Base-by-base conservation (phyloP, 2,797 vertebrate species). In the Chelonia mydas region DNA sequence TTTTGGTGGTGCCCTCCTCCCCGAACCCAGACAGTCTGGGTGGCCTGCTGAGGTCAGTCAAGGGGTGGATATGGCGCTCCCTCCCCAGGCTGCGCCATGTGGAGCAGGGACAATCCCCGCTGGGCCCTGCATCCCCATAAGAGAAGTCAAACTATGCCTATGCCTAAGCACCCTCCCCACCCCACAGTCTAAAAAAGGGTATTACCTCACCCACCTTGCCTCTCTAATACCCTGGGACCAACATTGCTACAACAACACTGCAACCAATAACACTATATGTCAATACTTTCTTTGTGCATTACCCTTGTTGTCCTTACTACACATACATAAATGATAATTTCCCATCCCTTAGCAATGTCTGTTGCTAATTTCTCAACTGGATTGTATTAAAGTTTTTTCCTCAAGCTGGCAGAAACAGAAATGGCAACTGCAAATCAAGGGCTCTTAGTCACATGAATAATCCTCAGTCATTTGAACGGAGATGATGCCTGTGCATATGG, bases 401-500 rank as follows among this genome's bases (percentile, higher is more conserved):
- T 72, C 16, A 7, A 55, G n/a, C 7, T 83, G 65, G 12, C 6
- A 68, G 10, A 51, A 17, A 55, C 5, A 33, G 5, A 41, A 65
- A 41, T 23, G 68, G 17, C 4, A 15, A 33, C 27, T 21, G 1
- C 5, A n/a, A 27, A 19, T 12, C 3, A 5, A 3, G 41, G 17
- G 33, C 33, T 68, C 23, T 57, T 41, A 1, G 1, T 59, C 19
- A 19, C 28, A 31, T 5, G 3, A 3, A 31, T 16, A 50, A 25
- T 2, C 17, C 21, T 53, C 5, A 4, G 0, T 3, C 0, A 0
- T 0, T 1, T 23, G 23, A 80, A 41, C 61, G 84, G 59, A 7
- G 31, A 81, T 3, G 1, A 0, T 0, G 1, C 53, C 12, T 13
- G 11, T 47, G 25, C 47, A 23, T 45, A 72, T 23, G n/a, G 19